Conservation (phyloP, 2,797 vertebrate species). For the Acipenser transmontanus region DNA sequence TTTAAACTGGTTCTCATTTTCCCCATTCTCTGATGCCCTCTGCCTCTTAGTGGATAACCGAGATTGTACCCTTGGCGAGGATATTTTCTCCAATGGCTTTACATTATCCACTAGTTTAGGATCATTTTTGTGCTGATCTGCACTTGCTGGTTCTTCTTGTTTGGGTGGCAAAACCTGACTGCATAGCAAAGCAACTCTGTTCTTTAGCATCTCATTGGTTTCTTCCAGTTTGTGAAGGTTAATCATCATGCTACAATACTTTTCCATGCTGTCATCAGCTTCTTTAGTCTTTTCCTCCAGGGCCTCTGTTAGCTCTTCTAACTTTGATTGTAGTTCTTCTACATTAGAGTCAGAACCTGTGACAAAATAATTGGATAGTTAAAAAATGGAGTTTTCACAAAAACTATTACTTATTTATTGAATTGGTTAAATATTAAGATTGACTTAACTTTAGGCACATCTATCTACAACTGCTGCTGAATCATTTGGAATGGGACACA, state of each 20-base stretch:
- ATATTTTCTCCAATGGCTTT: slow-evolving; percentile 24
- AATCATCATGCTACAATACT: slow-evolving; percentile 76
- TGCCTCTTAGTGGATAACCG: slow-evolving; percentile 43
- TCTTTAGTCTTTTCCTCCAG: slow-evolving; percentile 69
- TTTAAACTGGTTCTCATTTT: slow-evolving; percentile 23
- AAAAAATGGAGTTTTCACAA: too few relatives aligned
- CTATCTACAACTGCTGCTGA: too few relatives aligned
- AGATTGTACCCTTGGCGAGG: slow-evolving; percentile 9
- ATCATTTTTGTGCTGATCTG: not conserved
- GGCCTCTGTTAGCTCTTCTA: slow-evolving; percentile 60
- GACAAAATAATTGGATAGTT: too few relatives aligned
- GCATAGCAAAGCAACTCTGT: slow-evolving; percentile 56
- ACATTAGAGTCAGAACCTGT: slow-evolving; percentile 30
- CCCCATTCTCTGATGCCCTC: slow-evolving; percentile 32
- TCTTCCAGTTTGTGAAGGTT: slow-evolving; percentile 76
- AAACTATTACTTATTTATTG: too few relatives aligned
- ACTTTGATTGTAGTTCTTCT: slow-evolving; percentile 48
- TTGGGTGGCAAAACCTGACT: slow-evolving; percentile 37
- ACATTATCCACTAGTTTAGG: slow-evolving; percentile 16
- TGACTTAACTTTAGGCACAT: too few relatives aligned
- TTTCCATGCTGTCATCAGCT: slow-evolving; percentile 76
- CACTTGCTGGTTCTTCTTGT: slow-evolving; percentile 1
- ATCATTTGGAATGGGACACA: too few relatives aligned
- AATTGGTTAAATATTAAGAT: too few relatives aligned
- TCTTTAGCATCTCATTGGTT: slow-evolving; percentile 58